Conservation (phyloP, 2,113 vertebrate species). For the Dipodomys stephensi region DNA sequence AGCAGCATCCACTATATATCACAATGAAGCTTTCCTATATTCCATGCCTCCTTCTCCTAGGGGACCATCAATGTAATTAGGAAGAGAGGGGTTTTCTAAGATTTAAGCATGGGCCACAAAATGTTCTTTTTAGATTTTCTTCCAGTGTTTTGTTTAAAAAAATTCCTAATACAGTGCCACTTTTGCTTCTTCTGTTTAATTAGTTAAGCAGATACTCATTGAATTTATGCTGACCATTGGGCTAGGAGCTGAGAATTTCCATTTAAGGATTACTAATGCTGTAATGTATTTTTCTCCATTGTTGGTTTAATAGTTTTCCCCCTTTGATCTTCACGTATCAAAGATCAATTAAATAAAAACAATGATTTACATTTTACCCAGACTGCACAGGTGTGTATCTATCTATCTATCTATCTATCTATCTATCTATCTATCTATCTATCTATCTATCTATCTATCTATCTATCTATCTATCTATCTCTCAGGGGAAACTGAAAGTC, state of each 20-base stretch:
- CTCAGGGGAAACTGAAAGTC: background rate
- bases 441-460: too few species aligned
- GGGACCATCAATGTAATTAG: background rate
- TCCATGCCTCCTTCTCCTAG: background rate
- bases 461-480: background rate
- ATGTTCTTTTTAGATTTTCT: background rate
- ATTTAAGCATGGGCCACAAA: background rate
- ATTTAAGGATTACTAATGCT: background rate
- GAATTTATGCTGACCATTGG: background rate
- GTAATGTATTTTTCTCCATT: background rate
- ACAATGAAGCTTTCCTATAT: background rate
- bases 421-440: too few species aligned
- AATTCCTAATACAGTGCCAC: background rate
- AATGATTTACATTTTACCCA: slow-evolving; percentile 8
- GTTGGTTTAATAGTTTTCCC: background rate
- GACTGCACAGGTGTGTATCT: background rate
- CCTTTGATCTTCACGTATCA: background rate
- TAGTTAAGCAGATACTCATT: background rate
- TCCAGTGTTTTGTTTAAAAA: background rate
- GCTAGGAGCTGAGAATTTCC: background rate
- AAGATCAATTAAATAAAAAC: background rate
- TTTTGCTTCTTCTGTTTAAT: background rate
- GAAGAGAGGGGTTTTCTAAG: background rate
- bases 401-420: background rate
- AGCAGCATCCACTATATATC: background rate